Evolutionary conservation across 1,140 invertebrate genomes (phyloP).

Genomic region (Drosophila dunni): DNA sequence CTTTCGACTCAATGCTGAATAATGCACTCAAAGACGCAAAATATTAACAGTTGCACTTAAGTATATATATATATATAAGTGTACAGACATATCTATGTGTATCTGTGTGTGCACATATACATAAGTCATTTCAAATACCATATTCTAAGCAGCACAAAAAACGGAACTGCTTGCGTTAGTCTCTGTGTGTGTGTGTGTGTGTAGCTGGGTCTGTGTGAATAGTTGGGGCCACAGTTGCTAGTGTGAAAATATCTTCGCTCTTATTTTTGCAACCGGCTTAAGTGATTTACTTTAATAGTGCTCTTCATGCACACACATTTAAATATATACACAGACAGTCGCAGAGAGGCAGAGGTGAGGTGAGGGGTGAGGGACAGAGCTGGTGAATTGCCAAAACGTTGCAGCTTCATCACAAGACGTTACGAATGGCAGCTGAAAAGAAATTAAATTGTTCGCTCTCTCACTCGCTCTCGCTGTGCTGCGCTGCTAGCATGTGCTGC

Average conservation of each 20-base stretch:
- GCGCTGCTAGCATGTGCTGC: constrained; percentile 28
- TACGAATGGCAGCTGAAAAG: constrained; percentile 70
- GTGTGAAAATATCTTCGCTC: constrained; percentile 53
- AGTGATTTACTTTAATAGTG: constrained; percentile 70
- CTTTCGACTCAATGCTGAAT: constrained; percentile 70
- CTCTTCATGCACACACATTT: constrained; percentile 14
- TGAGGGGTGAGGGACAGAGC: background rate
- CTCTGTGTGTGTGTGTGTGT: constrained; percentile 2
- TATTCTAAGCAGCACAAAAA: constrained; percentile 3
- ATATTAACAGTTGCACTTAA: constrained; percentile 59
- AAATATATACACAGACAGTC: background rate
- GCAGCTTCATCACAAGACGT: constrained; percentile 66
- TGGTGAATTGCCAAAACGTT: constrained; percentile 43
- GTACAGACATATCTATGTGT: too few species aligned
- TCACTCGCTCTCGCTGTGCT: constrained; percentile 17
- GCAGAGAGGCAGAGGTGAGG: background rate
- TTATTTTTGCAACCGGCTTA: constrained; percentile 69
- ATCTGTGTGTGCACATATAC: background rate
- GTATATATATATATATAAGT: constrained; percentile 8
- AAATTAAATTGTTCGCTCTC: constrained; percentile 69
- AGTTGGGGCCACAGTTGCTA: constrained; percentile 5
- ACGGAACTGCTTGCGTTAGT: background rate
- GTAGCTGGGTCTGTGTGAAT: constrained; percentile 13
- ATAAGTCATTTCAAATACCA: constrained; percentile 14
- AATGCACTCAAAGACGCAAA: constrained; percentile 54